A percentile compares a stretch with the other conserved stretches of the same genome.
phyloP scores from a whole-genome alignment of 2,888 invertebrate genomes.

The Himalopsyche anomala region DNA sequence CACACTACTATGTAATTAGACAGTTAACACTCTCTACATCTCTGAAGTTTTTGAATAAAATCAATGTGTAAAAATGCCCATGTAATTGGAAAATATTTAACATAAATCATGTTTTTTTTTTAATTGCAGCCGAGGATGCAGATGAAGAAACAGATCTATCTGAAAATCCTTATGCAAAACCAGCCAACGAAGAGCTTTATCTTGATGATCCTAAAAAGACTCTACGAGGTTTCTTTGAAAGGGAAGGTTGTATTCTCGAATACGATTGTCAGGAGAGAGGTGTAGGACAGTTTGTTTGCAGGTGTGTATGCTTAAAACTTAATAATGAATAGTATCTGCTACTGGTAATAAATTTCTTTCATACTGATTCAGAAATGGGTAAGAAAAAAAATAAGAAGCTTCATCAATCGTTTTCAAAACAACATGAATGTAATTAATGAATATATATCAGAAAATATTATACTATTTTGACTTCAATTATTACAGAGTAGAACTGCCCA shows the following conservation, averaged over 20 bases:
- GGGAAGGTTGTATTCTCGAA: constrained; percentile 90
- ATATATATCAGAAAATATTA: no score
- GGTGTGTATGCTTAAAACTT: constrained; percentile 71
- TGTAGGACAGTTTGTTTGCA: constrained; percentile 90
- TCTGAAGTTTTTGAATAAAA: no score
- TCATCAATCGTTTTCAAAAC: background rate
- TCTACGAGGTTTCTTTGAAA: constrained; percentile 93
- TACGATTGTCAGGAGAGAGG: constrained; percentile 93
- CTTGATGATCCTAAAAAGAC: constrained; percentile 97
- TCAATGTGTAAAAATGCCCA: no score
- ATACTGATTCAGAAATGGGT: background rate
- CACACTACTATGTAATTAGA: no score
- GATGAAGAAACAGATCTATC: constrained; percentile 89
- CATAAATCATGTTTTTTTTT: constrained; percentile 54
- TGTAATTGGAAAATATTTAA: background rate
- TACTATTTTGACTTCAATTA: background rate
- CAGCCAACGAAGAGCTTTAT: constrained; percentile 92
- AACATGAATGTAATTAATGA: no score
- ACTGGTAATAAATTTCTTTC: background rate
- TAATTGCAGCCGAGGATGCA: constrained; percentile 84
- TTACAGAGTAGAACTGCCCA: constrained; percentile 85
- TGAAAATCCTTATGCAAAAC: constrained; percentile 89
- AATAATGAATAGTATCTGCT: background rate
- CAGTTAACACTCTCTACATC: no score
- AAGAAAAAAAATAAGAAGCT: constrained; percentile 48